phyloP scores from a whole-genome alignment of 2,113 vertebrate species.

The Mirounga angustirostris region DNA sequence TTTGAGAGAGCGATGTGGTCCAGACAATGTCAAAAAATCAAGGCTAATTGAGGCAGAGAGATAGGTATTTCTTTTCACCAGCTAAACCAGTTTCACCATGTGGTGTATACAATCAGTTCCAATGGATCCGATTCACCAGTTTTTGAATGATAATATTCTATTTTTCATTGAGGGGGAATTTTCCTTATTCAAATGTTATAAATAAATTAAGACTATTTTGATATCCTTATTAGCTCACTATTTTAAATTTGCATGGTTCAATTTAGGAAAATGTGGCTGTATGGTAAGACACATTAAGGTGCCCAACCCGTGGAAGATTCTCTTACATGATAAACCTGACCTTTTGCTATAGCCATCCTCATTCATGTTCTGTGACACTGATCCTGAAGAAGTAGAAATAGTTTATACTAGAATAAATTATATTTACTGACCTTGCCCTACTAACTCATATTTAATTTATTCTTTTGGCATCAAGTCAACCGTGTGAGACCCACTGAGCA shows the following conservation, averaged over 20 bases:
- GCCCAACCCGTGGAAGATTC: neutral
- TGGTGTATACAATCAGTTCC: neutral
- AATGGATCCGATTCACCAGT: neutral
- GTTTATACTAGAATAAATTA: neutral
- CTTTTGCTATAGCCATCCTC: neutral
- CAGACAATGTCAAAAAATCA: neutral
- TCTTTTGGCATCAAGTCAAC: neutral
- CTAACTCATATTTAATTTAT: neutral
- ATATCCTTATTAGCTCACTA: neutral
- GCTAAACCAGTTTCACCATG: neutral
- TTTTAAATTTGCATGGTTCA: neutral
- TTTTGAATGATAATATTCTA: neutral
- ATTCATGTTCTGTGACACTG: neutral
- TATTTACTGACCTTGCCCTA: neutral
- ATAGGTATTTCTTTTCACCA: neutral
- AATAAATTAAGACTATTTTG: neutral
- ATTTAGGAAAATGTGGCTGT: neutral
- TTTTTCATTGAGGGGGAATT: neutral
- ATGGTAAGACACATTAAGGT: neutral
- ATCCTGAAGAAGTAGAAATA: neutral
- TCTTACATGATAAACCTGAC: neutral
- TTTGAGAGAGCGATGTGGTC: neutral
- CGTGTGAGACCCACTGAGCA: neutral
- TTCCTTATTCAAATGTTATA: conserved; percentile 3
- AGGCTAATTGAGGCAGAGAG: neutral